These are phyloP conservation scores for Drosophila rubida DNA, from an alignment of 2,888 invertebrate species.

Conservation along the genomic window DNA sequence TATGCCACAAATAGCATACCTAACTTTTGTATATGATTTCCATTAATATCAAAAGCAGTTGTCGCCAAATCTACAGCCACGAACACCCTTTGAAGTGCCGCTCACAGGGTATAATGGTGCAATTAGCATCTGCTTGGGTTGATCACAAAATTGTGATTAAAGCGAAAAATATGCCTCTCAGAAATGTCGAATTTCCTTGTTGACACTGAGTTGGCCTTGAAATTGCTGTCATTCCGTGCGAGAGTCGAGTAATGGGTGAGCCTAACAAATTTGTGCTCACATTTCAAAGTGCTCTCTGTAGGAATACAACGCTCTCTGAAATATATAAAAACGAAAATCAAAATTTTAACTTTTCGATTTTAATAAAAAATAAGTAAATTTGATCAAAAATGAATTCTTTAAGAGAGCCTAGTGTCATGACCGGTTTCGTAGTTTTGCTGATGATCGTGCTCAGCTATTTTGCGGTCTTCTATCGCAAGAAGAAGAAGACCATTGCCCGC, in stretches of 20 bases:
- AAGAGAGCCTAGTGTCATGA: not conserved
- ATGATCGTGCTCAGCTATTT: not conserved
- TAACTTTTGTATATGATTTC: too few relatives aligned
- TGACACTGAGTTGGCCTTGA: slow-evolving; percentile 14
- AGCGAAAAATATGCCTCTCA: not conserved
- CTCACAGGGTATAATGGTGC: slow-evolving; percentile 2
- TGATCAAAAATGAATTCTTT: not conserved
- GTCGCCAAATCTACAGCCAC: not conserved
- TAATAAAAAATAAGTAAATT: not conserved
- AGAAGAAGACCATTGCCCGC: not conserved
- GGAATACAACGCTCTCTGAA: not conserved
- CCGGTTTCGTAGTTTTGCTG: not conserved
- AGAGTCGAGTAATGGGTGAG: not conserved
- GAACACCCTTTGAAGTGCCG: not conserved
- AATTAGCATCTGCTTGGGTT: slow-evolving; percentile 18
- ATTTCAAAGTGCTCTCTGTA: not conserved
- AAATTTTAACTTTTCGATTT: not conserved
- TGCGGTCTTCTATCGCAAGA: not conserved
- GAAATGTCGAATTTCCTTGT: not conserved
- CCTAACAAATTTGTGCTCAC: not conserved
- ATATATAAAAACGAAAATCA: not conserved
- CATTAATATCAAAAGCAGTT: too few relatives aligned
- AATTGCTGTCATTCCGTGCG: not conserved
- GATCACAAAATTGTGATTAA: not conserved
- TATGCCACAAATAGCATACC: too few relatives aligned